A percentile compares a stretch with the other conserved stretches of the same genome.
Conservation (phyloP, 2,797 vertebrate species). For the Benthosema pterotum region DNA sequence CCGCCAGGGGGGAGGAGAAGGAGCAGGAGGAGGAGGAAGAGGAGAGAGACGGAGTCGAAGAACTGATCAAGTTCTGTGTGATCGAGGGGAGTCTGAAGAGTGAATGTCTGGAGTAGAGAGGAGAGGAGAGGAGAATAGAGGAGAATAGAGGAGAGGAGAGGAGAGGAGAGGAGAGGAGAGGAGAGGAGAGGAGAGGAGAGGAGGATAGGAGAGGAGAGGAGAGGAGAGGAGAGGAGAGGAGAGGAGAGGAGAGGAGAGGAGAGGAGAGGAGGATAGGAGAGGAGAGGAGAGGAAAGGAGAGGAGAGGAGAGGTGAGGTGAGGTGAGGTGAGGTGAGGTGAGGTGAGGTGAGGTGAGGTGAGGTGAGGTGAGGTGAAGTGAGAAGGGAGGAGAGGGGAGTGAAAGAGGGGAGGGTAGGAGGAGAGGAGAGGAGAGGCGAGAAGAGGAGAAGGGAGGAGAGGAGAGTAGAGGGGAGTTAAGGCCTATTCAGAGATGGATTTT, state of each 20-base stretch:
- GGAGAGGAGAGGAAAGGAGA: too few relatives aligned
- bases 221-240: conserved; percentile 16
- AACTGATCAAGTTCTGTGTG: conserved; percentile 63
- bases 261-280: too few relatives aligned
- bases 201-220: conserved; percentile 18
- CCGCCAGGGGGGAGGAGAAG: conserved; percentile 33
- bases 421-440: too few relatives aligned
- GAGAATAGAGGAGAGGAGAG: not conserved
- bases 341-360: too few relatives aligned
- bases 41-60: conserved; percentile 55
- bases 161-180: not conserved
- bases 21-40: conserved; percentile 41
- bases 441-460: too few relatives aligned
- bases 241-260: conserved; percentile 31
- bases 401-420: too few relatives aligned
- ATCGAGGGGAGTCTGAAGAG: conserved; percentile 63
- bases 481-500: too few relatives aligned
- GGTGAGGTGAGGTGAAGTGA: too few relatives aligned
- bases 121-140: not conserved
- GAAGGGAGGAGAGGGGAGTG: too few relatives aligned
- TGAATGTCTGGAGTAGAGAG: conserved; percentile 61
- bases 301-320: too few relatives aligned
- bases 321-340: too few relatives aligned
- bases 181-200: not conserved
- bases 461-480: too few relatives aligned